These are phyloP conservation scores for Pelagia noctiluca DNA, from an alignment of 30 jellyfish, hydroid and myxozoan species.

Conservation along the genomic window DNA sequence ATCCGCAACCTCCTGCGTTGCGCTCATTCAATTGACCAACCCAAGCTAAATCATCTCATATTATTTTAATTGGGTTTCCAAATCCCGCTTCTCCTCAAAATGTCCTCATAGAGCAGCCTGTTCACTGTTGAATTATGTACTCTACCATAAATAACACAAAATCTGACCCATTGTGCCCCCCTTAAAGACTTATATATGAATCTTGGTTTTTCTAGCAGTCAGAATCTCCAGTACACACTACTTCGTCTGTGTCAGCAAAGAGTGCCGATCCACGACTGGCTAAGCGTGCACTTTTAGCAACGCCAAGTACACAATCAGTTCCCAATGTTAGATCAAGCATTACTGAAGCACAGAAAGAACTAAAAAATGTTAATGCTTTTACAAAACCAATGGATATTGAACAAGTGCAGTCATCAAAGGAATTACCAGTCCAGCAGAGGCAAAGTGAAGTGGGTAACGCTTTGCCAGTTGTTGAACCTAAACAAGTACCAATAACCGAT, in stretches of 20 bases:
- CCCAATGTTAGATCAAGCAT: background rate
- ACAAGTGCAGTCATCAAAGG: background rate
- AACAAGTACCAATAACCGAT: background rate
- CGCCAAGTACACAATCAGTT: background rate
- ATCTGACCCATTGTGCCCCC: no score
- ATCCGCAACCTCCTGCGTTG: no score
- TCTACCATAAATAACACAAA: background rate
- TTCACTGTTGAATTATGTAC: background rate
- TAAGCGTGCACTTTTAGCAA: background rate
- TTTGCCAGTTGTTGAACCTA: background rate
- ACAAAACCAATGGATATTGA: no score
- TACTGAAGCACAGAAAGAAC: background rate
- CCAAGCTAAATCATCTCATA: no score
- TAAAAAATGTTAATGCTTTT: no score
- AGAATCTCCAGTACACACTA: background rate
- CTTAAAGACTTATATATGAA: no score
- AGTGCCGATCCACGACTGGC: background rate
- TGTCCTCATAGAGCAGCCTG: no score
- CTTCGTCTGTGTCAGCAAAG: background rate
- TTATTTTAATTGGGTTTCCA: no score
- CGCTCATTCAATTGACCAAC: no score
- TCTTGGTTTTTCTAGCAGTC: background rate
- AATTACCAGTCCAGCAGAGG: no score
- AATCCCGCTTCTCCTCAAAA: background rate
- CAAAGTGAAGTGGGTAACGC: no score